Conservation (phyloP, 2,797 vertebrate genomes). For the Paguma larvata region DNA sequence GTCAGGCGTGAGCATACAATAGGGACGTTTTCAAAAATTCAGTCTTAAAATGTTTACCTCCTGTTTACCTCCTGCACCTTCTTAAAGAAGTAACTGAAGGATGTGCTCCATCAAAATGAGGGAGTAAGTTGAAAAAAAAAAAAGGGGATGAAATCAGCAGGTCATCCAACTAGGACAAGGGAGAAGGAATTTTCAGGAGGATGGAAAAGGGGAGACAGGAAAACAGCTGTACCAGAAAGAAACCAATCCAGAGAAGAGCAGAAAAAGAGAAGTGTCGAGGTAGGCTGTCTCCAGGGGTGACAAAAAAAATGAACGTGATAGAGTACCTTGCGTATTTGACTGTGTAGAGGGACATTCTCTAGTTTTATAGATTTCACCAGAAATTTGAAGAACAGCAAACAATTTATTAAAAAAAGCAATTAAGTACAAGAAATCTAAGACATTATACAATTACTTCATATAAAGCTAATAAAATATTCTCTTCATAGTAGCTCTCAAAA, state of each 20-base stretch:
- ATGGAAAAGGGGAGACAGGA: not conserved
- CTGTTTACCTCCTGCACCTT: not conserved
- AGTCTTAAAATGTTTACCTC: not conserved
- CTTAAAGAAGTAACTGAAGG: conserved; percentile 10
- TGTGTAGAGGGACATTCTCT: not conserved
- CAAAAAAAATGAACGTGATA: not conserved
- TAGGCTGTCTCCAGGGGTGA: not conserved
- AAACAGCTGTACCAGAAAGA: not conserved
- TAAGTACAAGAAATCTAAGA: conserved; percentile 10
- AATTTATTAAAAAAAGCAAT: not conserved
- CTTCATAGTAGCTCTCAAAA: not conserved
- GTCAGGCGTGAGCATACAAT: not conserved
- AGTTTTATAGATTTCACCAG: not conserved
- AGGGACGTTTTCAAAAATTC: not conserved
- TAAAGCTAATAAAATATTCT: not conserved
- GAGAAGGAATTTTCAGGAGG: not conserved
- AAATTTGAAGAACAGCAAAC: not conserved
- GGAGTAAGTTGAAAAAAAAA: not conserved
- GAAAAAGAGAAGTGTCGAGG: not conserved
- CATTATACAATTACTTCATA: not conserved
- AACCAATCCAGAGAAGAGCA: not conserved
- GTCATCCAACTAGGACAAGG: not conserved
- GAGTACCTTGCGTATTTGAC: not conserved
- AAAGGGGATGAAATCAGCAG: not conserved
- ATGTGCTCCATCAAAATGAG: conserved; percentile 3